A percentile compares a stretch with the other conserved stretches of the same genome.
Evolutionary conservation across 2,797 vertebrate genomes (phyloP).

Genomic region (Chelidonichthys spinosus): DNA sequence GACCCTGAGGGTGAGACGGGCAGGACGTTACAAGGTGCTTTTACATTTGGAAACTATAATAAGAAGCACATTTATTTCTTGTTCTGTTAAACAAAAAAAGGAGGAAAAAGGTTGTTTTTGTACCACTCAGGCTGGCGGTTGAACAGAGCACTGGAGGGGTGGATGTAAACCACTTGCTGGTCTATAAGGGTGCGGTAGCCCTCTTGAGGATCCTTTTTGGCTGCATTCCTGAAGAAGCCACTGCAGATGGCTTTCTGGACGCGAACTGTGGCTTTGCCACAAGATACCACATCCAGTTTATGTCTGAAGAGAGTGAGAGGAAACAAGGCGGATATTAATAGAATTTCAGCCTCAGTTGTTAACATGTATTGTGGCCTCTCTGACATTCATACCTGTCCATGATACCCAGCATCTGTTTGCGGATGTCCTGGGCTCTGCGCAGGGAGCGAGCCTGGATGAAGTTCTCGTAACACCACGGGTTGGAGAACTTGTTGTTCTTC

Average conservation of each 20-base stretch:
- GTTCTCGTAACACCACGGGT: conserved; percentile 99
- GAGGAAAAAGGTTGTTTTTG: conserved; percentile 19
- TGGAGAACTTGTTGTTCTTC: conserved; percentile 99
- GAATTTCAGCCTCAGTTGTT: not conserved
- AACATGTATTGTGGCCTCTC: not conserved
- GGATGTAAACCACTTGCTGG: conserved; percentile 98
- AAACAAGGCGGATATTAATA: not conserved
- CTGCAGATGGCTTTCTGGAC: conserved; percentile 99
- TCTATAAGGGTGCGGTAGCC: conserved; percentile 97
- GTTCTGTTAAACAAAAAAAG: not conserved
- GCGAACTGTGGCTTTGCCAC: conserved; percentile 95
- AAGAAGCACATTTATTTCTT: not conserved
- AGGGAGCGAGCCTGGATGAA: conserved; percentile 98
- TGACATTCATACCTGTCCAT: conserved; percentile 88
- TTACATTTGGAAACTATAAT: not conserved
- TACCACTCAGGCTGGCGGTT: conserved; percentile 99
- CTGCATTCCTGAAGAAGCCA: conserved; percentile 97
- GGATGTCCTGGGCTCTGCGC: conserved; percentile 95
- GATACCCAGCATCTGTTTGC: conserved; percentile 99
- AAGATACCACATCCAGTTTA: conserved; percentile 97
- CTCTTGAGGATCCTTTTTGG: conserved; percentile 98
- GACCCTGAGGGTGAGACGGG: conserved; percentile 83
- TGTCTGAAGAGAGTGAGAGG: conserved; percentile 81
- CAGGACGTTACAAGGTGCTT: not conserved
- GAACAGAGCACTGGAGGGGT: conserved; percentile 97